Conservation (phyloP, 2,113 vertebrate genomes). For the Rhipidura dahli region DNA sequence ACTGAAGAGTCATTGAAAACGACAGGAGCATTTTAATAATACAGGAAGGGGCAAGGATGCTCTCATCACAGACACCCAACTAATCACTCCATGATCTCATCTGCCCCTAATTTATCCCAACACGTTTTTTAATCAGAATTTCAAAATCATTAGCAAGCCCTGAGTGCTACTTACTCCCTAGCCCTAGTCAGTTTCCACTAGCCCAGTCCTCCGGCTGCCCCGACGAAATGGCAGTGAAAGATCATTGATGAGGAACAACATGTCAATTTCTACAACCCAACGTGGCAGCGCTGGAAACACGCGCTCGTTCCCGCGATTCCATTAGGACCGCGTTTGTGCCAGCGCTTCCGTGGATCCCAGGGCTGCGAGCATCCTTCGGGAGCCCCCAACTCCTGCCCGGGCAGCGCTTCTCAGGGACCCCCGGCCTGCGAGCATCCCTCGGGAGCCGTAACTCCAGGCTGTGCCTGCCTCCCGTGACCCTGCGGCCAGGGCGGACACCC, state of each 20-base stretch:
- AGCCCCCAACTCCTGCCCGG: background rate
- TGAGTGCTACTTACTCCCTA: background rate
- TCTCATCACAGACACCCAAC: background rate
- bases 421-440: rapidly evolving
- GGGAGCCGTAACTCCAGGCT: background rate
- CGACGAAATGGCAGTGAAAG: rapidly evolving
- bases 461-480: background rate
- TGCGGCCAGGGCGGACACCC: background rate
- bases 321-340: rapidly evolving
- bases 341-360: rapidly evolving
- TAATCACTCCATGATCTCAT: background rate
- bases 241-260: rapidly evolving
- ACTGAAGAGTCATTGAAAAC: background rate
- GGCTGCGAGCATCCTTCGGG: background rate
- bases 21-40: background rate
- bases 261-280: rapidly evolving
- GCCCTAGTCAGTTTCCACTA: background rate
- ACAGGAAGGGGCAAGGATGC: background rate
- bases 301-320: background rate
- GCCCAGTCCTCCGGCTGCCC: background rate
- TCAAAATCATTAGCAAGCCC: background rate
- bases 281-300: background rate
- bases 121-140: background rate
- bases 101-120: background rate
- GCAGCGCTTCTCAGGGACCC: background rate